Evolutionary conservation across 2,797 vertebrate species (phyloP).

Genomic region (Sardinella longiceps): DNA sequence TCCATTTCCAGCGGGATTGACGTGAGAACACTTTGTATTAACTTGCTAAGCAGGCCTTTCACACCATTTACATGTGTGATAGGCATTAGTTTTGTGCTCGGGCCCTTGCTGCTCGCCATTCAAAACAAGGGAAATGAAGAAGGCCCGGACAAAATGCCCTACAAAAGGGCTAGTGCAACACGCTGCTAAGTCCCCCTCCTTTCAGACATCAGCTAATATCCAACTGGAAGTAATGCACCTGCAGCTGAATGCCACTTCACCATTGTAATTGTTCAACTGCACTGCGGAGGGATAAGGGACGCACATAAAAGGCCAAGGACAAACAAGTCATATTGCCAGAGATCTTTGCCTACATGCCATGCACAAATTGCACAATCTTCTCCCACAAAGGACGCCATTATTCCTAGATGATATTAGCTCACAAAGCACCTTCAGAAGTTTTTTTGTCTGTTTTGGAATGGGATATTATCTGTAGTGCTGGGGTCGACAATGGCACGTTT

Average conservation of each 20-base stretch:
- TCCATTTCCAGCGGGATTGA: slow-evolving; percentile 99
- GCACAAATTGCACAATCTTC: slow-evolving; percentile 83
- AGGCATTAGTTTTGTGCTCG: slow-evolving; percentile 97
- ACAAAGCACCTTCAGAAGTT: slow-evolving; percentile 71
- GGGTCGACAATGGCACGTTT: slow-evolving; percentile 48
- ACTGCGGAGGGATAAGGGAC: slow-evolving; percentile 85
- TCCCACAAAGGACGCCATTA: slow-evolving; percentile 77
- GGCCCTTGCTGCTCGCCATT: slow-evolving; percentile 97
- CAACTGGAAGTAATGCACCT: slow-evolving; percentile 99
- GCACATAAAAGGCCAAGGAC: slow-evolving; percentile 83
- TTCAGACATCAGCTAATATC: slow-evolving; percentile 94
- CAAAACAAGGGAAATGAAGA: slow-evolving; percentile 99
- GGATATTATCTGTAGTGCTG: slow-evolving; percentile 49
- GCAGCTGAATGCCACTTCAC: slow-evolving; percentile 98
- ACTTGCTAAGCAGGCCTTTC: slow-evolving; percentile 98
- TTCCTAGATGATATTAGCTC: slow-evolving; percentile 78
- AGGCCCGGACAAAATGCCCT: slow-evolving; percentile 96
- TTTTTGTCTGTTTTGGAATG: slow-evolving; percentile 61
- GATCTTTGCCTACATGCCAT: slow-evolving; percentile 79
- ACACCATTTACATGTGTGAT: slow-evolving; percentile 99
- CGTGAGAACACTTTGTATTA: slow-evolving; percentile 99
- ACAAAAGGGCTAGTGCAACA: slow-evolving; percentile 99
- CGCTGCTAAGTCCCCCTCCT: slow-evolving; percentile 93
- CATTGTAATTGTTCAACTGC: slow-evolving; percentile 86
- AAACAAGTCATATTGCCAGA: slow-evolving; percentile 88